phyloP scores from a whole-genome alignment of 2,113 vertebrate species.

The Laticauda colubrina region DNA sequence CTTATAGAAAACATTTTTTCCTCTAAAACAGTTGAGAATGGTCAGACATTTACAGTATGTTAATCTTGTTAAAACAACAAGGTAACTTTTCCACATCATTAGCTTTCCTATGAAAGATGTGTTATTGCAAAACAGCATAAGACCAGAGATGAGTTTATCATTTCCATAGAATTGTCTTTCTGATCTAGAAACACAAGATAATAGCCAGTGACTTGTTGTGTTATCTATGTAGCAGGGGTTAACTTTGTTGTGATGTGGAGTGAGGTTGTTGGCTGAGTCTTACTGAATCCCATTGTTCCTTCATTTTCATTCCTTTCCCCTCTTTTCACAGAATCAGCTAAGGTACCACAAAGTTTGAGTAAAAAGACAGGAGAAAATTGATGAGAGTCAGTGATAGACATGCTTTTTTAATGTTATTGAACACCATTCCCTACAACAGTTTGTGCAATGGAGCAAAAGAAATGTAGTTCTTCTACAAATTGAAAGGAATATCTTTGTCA shows the following conservation, averaged over 20 bases:
- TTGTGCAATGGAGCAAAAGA: background rate
- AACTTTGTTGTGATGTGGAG: background rate
- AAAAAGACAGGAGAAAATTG: background rate
- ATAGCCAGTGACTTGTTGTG: too few species aligned
- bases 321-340: background rate
- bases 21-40: slow-evolving; percentile 51
- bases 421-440: background rate
- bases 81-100: slow-evolving; percentile 41
- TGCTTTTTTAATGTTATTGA: background rate
- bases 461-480: background rate
- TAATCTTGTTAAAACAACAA: slow-evolving; percentile 47
- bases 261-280: background rate
- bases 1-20: slow-evolving; percentile 52
- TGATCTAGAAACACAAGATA: background rate
- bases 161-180: background rate
- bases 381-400: background rate
- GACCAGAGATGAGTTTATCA: slow-evolving; percentile 20
- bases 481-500: background rate
- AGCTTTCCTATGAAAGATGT: slow-evolving; percentile 19
- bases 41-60: slow-evolving; percentile 44
- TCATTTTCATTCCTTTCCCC: background rate
- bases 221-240: background rate
- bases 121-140: background rate
- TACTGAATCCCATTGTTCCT: background rate
- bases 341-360: background rate